These are phyloP conservation scores for Ageneiosus marmoratus DNA, from an alignment of 2,113 vertebrate species.

Conservation along the genomic window DNA sequence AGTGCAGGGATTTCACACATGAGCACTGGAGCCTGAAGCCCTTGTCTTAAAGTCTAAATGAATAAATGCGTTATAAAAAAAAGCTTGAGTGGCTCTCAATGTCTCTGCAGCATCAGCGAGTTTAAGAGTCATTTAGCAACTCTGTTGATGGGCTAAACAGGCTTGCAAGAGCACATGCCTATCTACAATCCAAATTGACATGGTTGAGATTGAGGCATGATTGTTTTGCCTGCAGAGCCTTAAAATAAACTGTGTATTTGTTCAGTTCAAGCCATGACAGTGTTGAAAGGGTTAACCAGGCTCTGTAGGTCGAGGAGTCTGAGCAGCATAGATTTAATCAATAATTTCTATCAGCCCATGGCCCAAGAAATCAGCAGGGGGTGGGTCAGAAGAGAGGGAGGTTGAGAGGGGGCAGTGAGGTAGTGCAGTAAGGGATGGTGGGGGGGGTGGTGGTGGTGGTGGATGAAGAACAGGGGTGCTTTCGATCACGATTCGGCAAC, in stretches of 20 bases:
- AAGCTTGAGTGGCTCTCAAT: slow-evolving; percentile 66
- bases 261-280: slow-evolving; percentile 47
- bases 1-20: slow-evolving; percentile 61
- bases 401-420: slow-evolving; percentile 54
- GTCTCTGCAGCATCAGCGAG: slow-evolving; percentile 56
- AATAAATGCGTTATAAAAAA: slow-evolving; percentile 70
- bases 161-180: slow-evolving; percentile 55
- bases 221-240: slow-evolving; percentile 33
- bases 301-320: slow-evolving; percentile 79
- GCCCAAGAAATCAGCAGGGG: slow-evolving; percentile 80
- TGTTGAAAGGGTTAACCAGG: slow-evolving; percentile 78
- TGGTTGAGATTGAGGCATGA: slow-evolving; percentile 1
- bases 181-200: slow-evolving; percentile 17
- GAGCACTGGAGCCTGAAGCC: slow-evolving; percentile 72
- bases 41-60: slow-evolving; percentile 75
- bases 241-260: slow-evolving; percentile 43
- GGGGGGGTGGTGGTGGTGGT: slow-evolving; percentile 57
- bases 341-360: slow-evolving; percentile 89
- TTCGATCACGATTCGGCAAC: slow-evolving; percentile 79
- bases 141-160: slow-evolving; percentile 46
- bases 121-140: slow-evolving; percentile 33
- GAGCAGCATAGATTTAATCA: slow-evolving; percentile 85
- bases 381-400: slow-evolving; percentile 66
- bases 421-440: slow-evolving; percentile 47
- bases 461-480: slow-evolving; percentile 69